Evolutionary conservation across 2,113 vertebrate genomes (phyloP), one percentile per base, ranked within the genome.

Genomic region (Euleptes europaea): DNA sequence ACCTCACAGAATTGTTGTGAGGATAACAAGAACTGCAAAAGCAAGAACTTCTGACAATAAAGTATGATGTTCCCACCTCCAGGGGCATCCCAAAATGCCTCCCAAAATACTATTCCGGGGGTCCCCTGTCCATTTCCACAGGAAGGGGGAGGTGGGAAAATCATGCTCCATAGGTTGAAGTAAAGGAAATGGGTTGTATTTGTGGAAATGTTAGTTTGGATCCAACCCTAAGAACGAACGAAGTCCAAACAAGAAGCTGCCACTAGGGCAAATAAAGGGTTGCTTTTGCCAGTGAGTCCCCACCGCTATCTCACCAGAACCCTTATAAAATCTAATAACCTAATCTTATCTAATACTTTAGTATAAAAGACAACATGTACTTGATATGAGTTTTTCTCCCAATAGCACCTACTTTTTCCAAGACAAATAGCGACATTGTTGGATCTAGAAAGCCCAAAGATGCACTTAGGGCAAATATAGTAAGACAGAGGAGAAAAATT

Each of bases 381-480:
- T 23, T 82, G 4, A 76, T 13, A 33, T 33, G n/a, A 69, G 31
- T 33, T 70, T n/a, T 2, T 0, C 3, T 2, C 5, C 44, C 67
- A 86, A 57, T 31, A 86, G 12, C 75, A 89, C 95, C 93, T 94
- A 99, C 98, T 94, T 95, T 97, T 71, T 97, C 81, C 38, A 97
- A 92, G 49, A 98, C 96, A 93, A 98, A 99, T 0, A 99, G 94
- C 35, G 98, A 98, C 94, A 99, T 94, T 0, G 97, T 98, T 12
- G 98, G 97, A 84, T 99, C 98, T 69, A 99, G 93, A 94, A 99
- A 98, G 57, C 97, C 97, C 57, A 99, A 63, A 78, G 97, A 97
- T 0, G 97, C 92, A 84, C 98, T 99, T 0, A 98, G 65, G 0
- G 97, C 98, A 94, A 97, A 97, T 75, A 98, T 90, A 71, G 93